Conservation (phyloP, 2,888 invertebrate species). For the Caenorhabditis zanzibari region DNA sequence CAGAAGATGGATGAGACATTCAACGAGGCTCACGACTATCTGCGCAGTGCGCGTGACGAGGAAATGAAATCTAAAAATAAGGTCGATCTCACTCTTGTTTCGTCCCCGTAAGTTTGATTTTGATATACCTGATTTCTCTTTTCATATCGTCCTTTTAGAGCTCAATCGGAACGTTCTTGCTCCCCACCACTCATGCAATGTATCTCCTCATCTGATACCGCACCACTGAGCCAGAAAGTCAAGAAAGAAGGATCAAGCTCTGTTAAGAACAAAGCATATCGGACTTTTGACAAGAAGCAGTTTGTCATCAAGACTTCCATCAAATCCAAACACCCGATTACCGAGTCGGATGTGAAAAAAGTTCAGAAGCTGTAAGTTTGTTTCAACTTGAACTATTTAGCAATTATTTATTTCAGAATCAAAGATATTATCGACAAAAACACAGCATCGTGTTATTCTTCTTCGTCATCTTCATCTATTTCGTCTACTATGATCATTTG, state of each 20-base stretch:
- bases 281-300: conserved; percentile 12
- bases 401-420: not conserved
- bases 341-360: not conserved
- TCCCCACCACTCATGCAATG: conserved; percentile 1
- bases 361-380: not conserved
- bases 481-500: too few species aligned
- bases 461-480: not conserved
- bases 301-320: conserved; percentile 1
- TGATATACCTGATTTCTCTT: not conserved
- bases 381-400: not conserved
- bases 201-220: too few species aligned
- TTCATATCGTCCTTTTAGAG: too few species aligned
- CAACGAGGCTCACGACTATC: not conserved
- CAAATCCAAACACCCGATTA: not conserved
- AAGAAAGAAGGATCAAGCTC: not conserved
- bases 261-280: not conserved
- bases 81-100: not conserved
- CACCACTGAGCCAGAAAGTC: not conserved
- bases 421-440: not conserved
- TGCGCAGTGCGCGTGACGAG: not conserved
- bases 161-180: conserved; percentile 7
- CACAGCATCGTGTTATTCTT: not conserved
- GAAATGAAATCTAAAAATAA: not conserved
- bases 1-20: conserved; percentile 28
- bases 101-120: not conserved